Base-by-base conservation (phyloP, 2,113 vertebrate genomes). In the Lepisosteus osseus region DNA sequence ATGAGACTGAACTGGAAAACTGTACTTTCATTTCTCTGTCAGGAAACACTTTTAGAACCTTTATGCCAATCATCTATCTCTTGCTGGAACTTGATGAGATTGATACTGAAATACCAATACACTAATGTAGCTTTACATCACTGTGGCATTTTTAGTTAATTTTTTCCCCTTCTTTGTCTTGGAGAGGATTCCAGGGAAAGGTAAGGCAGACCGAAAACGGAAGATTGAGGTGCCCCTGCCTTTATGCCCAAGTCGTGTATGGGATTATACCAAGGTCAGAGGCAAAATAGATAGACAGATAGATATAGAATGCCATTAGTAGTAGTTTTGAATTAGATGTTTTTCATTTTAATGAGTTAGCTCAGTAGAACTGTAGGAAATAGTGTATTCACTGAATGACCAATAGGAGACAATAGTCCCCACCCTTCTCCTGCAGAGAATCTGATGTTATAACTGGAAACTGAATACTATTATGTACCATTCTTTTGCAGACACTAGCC, bases 401-500 rank as follows among this genome's bases (percentile, higher is more conserved):
- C 5, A 6, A 51, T 5, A 51, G 5, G 2, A 9, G 47, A 51
- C 1, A 51, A 51, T 9, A 51, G 47, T 51, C 5, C 5, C 9
- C 29, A 29, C 29, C 29, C 29, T 29, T 29, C 29, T 29, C 29
- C 29, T 29, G 29, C 29, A 29, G 29, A 29, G 29, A 29, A 29
- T 29, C 29, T 29, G 29, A 6, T 51, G 47, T 51, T 9, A 51
- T 51, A 5, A 11, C 12, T n/a, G 57, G 13, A 59, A 11, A 8
- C 11, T 40, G 15, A 7, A 2, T 14, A 47, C 61, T n/a, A 7
- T 61, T 13, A 29, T 59, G 11, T 68, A 66, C 9, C 17, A 42
- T 54, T 63, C 41, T 29, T 51, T 17, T 1, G 57, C 77, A 99
- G 97, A 99, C 97, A 4, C 86, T 99, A 74, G 97, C 97, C 43